Base-by-base conservation (phyloP, 2,888 invertebrate species). In the Auanema freiburgensis region DNA sequence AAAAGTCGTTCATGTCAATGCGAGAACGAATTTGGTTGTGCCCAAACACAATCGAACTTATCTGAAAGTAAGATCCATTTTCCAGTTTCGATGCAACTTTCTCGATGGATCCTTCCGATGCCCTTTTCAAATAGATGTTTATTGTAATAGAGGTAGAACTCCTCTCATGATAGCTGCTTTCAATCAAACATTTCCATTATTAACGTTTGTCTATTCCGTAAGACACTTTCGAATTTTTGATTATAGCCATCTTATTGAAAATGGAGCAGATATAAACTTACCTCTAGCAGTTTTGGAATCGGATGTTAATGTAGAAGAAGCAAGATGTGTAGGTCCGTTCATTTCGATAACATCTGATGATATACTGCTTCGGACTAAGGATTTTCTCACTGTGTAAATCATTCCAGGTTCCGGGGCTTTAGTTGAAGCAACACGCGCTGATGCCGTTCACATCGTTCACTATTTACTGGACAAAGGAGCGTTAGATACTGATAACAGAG, bases 241-340 rank as follows among this genome's bases (percentile, higher is more conserved):
- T 69, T 72, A 16, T 93, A 70, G 79, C 14, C 57, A 74, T n/a
- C 69, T 81, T n/a, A 69, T 81, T 11, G 88, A 89, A 58, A 88
- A 90, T 58, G 92, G 92, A 0, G 92, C 94, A 0, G 89, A 90
- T 86, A 89, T 94, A 0, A 92, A 93, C 85, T 86, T 90, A 62
- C 80, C 83, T 8, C 86, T 89, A 6, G 88, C 88, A 40, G 79
- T 84, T 3, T 78, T 84, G 21, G 85, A 85, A 57, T 80, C 81
- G 21, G 84, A 85, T 43, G 71, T 79, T 18, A 67, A 66, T 40
- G 71, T 71, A 11, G 79, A 79, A 66, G 77, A 76, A 54, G 74
- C 76, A 16, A 62, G 74, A 40, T 79, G 79, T 46, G 63, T 73
- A 49, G 73, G 59, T 59, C 23, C 16, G 51, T n/a, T 23, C 24